Evolutionary conservation across 1,140 invertebrate genomes (phyloP).

Genomic region (Drosophila albomicans): DNA sequence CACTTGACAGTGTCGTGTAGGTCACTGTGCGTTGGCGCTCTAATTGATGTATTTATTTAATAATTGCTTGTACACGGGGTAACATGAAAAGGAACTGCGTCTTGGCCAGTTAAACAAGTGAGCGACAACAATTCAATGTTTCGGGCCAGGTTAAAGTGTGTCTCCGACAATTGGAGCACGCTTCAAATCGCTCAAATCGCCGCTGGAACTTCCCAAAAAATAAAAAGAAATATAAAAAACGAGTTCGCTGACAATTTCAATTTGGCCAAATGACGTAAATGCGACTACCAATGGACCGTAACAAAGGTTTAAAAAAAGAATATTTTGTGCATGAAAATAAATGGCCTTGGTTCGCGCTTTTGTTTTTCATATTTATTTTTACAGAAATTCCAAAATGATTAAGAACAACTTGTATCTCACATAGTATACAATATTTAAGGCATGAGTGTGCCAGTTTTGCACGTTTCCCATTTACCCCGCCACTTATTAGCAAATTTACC

Average conservation of each 20-base stretch:
- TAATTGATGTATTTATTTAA: slow-evolving; percentile 76
- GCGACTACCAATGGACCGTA: slow-evolving; percentile 33
- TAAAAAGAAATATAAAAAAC: slow-evolving; percentile 36
- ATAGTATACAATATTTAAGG: slow-evolving; percentile 9
- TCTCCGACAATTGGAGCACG: slow-evolving; percentile 40
- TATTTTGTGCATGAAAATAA: slow-evolving; percentile 70
- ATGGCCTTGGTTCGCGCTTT: slow-evolving; percentile 57
- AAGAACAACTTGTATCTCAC: slow-evolving; percentile 14
- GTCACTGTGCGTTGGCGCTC: slow-evolving; percentile 78
- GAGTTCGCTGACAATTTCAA: slow-evolving; percentile 46
- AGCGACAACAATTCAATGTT: not conserved
- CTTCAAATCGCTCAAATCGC: slow-evolving; percentile 24
- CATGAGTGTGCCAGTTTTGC: slow-evolving; percentile 10
- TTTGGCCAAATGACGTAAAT: slow-evolving; percentile 73
- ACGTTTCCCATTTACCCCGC: not conserved
- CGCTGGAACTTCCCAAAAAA: slow-evolving; percentile 65
- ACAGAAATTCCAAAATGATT: slow-evolving; percentile 23
- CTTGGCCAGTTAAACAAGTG: slow-evolving; percentile 8
- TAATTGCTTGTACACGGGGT: slow-evolving; percentile 57
- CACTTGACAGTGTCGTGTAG: slow-evolving; percentile 61
- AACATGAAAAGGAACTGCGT: slow-evolving; percentile 68
- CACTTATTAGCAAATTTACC: slow-evolving; percentile 20
- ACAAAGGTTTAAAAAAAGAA: slow-evolving; percentile 74
- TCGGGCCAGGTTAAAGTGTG: slow-evolving; percentile 1
- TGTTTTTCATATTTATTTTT: slow-evolving; percentile 13